Base-by-base conservation (phyloP, 2,888 invertebrate genomes). In the Pristionchus japonicus region DNA sequence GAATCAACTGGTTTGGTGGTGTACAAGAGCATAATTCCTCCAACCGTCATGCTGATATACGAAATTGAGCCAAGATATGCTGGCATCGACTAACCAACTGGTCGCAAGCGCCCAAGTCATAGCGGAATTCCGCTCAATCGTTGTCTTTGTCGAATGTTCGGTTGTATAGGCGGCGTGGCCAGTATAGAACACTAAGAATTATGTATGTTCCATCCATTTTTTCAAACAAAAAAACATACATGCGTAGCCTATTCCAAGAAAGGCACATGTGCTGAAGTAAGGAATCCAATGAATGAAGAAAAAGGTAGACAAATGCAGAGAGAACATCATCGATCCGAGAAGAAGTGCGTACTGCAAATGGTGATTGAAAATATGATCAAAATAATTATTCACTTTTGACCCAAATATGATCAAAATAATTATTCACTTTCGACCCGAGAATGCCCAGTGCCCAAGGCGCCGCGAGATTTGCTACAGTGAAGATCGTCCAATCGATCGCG, bases 241-340 rank as follows among this genome's bases (percentile, higher is more conserved):
- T 6, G 80, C 47, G 47, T 27, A 80, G n/a, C 80, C 80, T 27
- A 43, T 3, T 23, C 80, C 80, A 27, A 47, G 47, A 27, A n/a
- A 2, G 1, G 80, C 80, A 0, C 31, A 9, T 47, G 47, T 47
- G 3, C 27, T 27, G 27, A 47, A 80, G 47, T 47, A 80, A 0
- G 80, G 80, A 7, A 80, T 49, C 17, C 20, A 80, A 20, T 80
- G 80, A n/a, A 80, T 27, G 80, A 27, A 80, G 80, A 80, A n/a
- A 17, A 47, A 80, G 11, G 80, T 37, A 49, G 27, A 23, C 6
- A 80, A 7, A 27, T 80, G 47, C 7, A 47, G 11, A 3, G 47
- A 20, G 49, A 80, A 80, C 0, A 49, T 11, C 27, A 20, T 15
- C 3, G 80, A 80, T 1, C 80, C 80, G 31, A 80, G 47, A 13